phyloP scores from a whole-genome alignment of 2,797 vertebrate genomes.

The Pseudochirops cupreus region DNA sequence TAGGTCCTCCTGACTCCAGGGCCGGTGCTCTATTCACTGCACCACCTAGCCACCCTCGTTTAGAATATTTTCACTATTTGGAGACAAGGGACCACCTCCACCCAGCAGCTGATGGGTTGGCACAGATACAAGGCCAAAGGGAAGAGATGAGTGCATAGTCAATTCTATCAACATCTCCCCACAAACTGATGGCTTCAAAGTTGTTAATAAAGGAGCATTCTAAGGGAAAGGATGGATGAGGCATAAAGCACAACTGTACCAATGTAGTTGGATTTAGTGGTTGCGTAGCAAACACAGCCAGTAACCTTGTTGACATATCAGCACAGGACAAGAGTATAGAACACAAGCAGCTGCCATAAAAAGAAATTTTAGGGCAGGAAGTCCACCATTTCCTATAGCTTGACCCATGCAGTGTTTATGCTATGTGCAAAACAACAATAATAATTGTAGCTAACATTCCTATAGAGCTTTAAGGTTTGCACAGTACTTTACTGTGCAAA shows the following conservation, averaged over 20 bases:
- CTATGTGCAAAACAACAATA: not conserved
- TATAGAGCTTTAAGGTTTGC: not conserved
- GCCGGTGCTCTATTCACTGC: too few relatives aligned
- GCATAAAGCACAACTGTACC: not conserved
- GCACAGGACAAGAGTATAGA: not conserved
- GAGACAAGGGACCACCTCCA: not conserved
- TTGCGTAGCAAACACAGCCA: fast-evolving
- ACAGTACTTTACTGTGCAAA: not conserved
- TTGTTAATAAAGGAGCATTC: not conserved
- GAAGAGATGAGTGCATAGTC: not conserved
- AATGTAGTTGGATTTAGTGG: not conserved
- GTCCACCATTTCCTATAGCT: not conserved
- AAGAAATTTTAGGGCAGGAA: not conserved
- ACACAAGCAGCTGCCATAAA: not conserved
- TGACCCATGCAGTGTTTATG: not conserved
- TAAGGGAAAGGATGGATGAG: not conserved
- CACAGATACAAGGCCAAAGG: not conserved
- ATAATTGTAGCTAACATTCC: not conserved
- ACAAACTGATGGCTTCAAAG: not conserved
- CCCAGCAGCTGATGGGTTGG: not conserved
- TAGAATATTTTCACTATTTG: not conserved
- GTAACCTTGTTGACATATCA: not conserved
- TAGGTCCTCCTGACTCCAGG: too few relatives aligned
- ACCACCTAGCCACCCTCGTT: not conserved
- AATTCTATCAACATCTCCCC: not conserved